Base-by-base conservation (phyloP, 2,797 vertebrate species). In the Myripristis murdjan region DNA sequence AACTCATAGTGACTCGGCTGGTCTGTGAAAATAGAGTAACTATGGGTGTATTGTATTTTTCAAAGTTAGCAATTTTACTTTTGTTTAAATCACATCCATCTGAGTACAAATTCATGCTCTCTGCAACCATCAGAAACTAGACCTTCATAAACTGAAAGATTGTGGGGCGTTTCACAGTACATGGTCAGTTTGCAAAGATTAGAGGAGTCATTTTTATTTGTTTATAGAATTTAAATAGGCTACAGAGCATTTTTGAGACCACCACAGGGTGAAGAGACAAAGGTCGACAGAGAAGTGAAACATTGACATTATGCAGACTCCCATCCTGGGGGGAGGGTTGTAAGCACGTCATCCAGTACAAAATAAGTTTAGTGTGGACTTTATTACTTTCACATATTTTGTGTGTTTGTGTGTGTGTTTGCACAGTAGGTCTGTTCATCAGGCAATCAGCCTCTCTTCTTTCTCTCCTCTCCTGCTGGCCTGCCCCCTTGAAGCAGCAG, bases 281-380 rank as follows among this genome's bases (percentile, higher is more conserved):
- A 93, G 91, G 83, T 92, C 88, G 87, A 70, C 56, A 12, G 47
- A 12, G 10, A 9, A 78, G 91, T 94, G 67, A 94, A 94, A 91
- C 88, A 93, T 94, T 94, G 81, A 93, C 92, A 69, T 75, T 52
- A 10, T 3, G 33, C 48, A 58, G n/a, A 60, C 41, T 18, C 55
- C 35, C 43, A 49, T 56, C 68, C 33, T 60, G n/a, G 1, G 8
- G 24, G 0, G 1, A 24, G 23, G 8, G 24, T n/a, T n/a, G n/a
- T n/a, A n/a, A n/a, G n/a, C n/a, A n/a, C n/a, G 14, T 43, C 1
- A n/a, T 16, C 41, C 41, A 43, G 41, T 43, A 16, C 14, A 73
- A 69, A 47, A 58, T 33, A 33, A 37, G 6, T 48, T 5, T 26
- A 6, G 7, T 46, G 16, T 57, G 64, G 15, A 31, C 15, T 51